These are phyloP conservation scores for Prinia subflava DNA, from an alignment of 2,113 vertebrate species.

Conservation along the genomic window DNA sequence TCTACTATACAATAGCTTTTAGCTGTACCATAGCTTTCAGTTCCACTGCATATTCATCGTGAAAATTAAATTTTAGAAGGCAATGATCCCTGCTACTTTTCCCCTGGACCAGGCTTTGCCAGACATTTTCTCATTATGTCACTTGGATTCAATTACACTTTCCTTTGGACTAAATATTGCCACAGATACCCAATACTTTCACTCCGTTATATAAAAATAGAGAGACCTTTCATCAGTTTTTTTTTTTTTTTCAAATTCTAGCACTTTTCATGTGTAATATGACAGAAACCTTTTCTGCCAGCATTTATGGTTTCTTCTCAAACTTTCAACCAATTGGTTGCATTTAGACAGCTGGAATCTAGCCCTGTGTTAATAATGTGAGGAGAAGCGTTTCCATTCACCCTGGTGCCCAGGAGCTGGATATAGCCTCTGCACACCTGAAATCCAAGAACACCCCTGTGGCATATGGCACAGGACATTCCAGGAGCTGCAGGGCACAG, in stretches of 20 bases:
- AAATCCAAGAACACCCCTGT: background rate
- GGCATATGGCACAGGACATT: background rate
- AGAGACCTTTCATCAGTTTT: background rate
- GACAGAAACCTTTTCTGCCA: background rate
- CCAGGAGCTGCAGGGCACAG: fast-evolving
- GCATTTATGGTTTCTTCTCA: background rate
- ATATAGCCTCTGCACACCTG: background rate
- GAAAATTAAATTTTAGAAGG: background rate
- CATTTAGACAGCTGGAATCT: background rate
- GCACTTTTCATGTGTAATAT: background rate
- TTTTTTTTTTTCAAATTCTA: background rate
- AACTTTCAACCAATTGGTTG: background rate
- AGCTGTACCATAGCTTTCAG: background rate
- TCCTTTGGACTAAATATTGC: background rate
- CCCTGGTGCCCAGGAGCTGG: background rate
- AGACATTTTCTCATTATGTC: constrained; percentile 7
- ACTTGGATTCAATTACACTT: constrained; percentile 47
- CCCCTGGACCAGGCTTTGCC: background rate
- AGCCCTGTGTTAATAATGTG: background rate
- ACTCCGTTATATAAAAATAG: constrained; percentile 24
- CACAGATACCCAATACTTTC: constrained; percentile 5
- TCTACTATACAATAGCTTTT: background rate
- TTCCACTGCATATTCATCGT: background rate
- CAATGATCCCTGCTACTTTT: background rate
- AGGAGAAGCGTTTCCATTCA: background rate